These are phyloP conservation scores for Verasper variegatus DNA, from an alignment of 2,113 vertebrate genomes.

Conservation along the genomic window DNA sequence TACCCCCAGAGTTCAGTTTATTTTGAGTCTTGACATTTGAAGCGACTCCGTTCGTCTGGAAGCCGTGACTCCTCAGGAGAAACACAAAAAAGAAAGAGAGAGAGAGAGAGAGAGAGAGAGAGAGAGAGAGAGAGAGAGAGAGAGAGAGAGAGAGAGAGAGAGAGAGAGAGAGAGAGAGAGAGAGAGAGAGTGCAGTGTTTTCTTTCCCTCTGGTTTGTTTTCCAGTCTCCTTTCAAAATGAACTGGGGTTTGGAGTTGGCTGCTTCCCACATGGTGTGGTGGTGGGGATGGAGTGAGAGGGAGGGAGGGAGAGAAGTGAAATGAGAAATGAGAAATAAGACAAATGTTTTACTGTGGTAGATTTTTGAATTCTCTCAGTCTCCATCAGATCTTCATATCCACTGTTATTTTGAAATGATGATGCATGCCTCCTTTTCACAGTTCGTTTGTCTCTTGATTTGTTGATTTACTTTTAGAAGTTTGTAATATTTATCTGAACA, in stretches of 20 bases:
- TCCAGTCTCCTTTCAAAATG: slow-evolving; percentile 79
- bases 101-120: slow-evolving; percentile 45
- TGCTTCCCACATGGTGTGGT: slow-evolving; percentile 71
- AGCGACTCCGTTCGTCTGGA: slow-evolving; percentile 65
- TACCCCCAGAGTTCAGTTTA: slow-evolving; percentile 73
- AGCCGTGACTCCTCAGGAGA: slow-evolving; percentile 69
- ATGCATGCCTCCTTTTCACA: not conserved
- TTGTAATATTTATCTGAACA: too few species aligned
- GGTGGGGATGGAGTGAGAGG: slow-evolving; percentile 25
- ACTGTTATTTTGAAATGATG: not conserved
- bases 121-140: slow-evolving; percentile 49
- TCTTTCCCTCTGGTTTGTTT: slow-evolving; percentile 83
- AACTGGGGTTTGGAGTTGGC: slow-evolving; percentile 77
- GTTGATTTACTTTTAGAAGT: too few species aligned
- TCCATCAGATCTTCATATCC: not conserved
- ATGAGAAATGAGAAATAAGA: slow-evolving; percentile 23
- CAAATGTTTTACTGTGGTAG: slow-evolving; percentile 4
- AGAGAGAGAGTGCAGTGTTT: slow-evolving; percentile 71
- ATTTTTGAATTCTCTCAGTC: not conserved
- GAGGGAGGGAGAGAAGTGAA: not conserved
- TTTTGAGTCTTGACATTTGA: slow-evolving; percentile 82
- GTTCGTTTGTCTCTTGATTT: not conserved
- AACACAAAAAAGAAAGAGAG: slow-evolving; percentile 36
- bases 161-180: slow-evolving; percentile 53
- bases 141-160: slow-evolving; percentile 53